Base-by-base conservation (phyloP, 1,140 invertebrate genomes). In the Drosophila biarmipes region DNA sequence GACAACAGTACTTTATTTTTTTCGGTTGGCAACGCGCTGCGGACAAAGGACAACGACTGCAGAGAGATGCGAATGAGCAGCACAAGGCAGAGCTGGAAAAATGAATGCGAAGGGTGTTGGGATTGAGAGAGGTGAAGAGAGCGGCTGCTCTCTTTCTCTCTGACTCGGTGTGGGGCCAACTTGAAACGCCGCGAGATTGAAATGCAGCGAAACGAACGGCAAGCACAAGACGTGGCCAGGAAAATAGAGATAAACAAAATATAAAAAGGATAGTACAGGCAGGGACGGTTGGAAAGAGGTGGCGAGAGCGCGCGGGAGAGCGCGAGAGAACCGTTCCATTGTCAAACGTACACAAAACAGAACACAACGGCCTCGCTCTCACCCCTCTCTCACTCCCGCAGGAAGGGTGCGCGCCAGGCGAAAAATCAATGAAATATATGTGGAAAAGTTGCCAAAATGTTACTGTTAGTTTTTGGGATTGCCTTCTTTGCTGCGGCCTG, bases 371-470 rank as follows among this genome's bases (percentile, higher is more conserved):
- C 78, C 77, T 71, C 69, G 42, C 40, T 56, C 63, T 68, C 49
- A 42, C 31, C 63, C 57, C 35, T 40, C 29, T 21, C 72, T 58
- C 55, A 49, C 58, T 40, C 49, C 62, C 43, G 42, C 61, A 59
- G 61, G 62, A 81, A 63, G 69, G 55, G 75, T 78, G 40, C 78
- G 79, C 80, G 81, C 73, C 78, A 87, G 78, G 61, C 73, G 82
- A 87, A 87, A 87, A 87, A 87, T 87, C 82, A 87, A 87, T 87
- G 82, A 87, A 87, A 86, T 82, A 89, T 87, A 87, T 87, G 64
- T 82, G 79, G 40, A 89, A 87, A 86, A 87, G 78, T 67, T 89
- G 55, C 67, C 79, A 55, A 78, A 86, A 82, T 55, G 72, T 62
- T 76, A 53, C n/a, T n/a, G n/a, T n/a, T n/a, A n/a, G 49, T 63